Evolutionary conservation across 2,113 vertebrate species (phyloP).

Genomic region (Coreoperca whiteheadi): DNA sequence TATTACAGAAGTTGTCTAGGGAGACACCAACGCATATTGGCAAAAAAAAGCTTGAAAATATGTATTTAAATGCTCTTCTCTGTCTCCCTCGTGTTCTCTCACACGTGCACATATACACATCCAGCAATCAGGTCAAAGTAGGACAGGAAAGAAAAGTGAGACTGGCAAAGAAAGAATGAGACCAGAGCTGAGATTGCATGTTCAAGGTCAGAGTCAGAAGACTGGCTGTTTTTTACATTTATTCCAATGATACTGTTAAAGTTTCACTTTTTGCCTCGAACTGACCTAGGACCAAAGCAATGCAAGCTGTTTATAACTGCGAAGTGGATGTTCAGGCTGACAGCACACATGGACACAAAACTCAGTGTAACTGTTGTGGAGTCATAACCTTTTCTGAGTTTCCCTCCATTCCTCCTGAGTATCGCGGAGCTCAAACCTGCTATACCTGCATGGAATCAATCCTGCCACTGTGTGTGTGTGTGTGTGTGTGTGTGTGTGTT

Average conservation of each 20-base stretch:
- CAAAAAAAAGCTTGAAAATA: background rate
- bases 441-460: slow-evolving; percentile 59
- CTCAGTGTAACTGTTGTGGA: background rate
- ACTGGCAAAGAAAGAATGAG: background rate
- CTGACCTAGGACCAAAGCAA: slow-evolving; percentile 6
- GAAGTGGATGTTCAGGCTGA: too few relatives aligned
- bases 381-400: background rate
- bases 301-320: background rate
- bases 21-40: background rate
- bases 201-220: slow-evolving; percentile 45
- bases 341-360: background rate
- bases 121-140: slow-evolving; percentile 14
- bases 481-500: slow-evolving; percentile 33
- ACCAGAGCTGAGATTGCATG: slow-evolving; percentile 6
- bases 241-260: background rate
- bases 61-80: background rate
- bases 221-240: background rate
- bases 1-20: background rate
- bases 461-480: slow-evolving; percentile 29
- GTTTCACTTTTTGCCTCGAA: slow-evolving; percentile 10
- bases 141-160: slow-evolving; percentile 35
- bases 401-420: background rate
- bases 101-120: background rate
- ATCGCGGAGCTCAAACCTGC: slow-evolving; percentile 56
- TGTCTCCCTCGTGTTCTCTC: background rate